These are phyloP conservation scores for Periophthalmus magnuspinnatus DNA, from an alignment of 2,797 vertebrate genomes.

Conservation along the genomic window DNA sequence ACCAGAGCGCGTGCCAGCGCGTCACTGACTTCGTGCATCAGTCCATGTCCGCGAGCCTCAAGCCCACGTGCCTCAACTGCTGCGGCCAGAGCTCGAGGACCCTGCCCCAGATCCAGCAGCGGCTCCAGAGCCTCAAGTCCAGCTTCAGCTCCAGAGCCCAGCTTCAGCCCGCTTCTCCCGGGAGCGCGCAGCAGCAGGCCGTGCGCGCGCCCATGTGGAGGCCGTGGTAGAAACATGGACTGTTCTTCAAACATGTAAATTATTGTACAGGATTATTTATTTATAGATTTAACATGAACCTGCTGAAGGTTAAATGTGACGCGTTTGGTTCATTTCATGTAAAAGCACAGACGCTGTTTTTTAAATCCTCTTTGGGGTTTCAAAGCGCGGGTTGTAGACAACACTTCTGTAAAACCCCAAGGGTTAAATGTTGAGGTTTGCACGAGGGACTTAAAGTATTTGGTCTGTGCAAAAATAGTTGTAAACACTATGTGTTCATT, in stretches of 20 bases:
- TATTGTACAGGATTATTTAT: conserved; percentile 33
- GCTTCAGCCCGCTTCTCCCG: conserved; percentile 30
- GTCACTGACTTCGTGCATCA: conserved; percentile 77
- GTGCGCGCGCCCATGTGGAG: conserved; percentile 66
- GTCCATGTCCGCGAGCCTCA: conserved; percentile 42
- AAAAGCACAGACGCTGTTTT: conserved; percentile 63
- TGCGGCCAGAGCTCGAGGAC: conserved; percentile 48
- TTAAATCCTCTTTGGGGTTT: conserved; percentile 83
- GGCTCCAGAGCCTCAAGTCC: conserved; percentile 61
- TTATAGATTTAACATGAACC: background rate
- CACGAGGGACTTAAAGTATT: conserved; percentile 79
- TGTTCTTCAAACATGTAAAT: background rate
- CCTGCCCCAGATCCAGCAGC: conserved; percentile 67
- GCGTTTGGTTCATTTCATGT: conserved; percentile 48
- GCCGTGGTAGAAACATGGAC: conserved; percentile 64
- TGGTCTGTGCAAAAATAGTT: conserved; percentile 80
- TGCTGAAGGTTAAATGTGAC: conserved; percentile 3
- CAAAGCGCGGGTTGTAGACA: conserved; percentile 76
- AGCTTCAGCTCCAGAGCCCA: conserved; percentile 45
- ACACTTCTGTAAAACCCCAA: conserved; percentile 83
- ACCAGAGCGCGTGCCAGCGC: conserved; percentile 65
- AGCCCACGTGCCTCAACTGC: conserved; percentile 69
- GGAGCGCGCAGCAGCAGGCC: conserved; percentile 26
- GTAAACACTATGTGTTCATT: conserved; percentile 84
- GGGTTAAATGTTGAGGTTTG: conserved; percentile 83